Percentiles rank a stretch among this genome's conserved stretches.
phyloP scores from a whole-genome alignment of 2,888 invertebrate species.

The Chloroclystis v-ata region DNA sequence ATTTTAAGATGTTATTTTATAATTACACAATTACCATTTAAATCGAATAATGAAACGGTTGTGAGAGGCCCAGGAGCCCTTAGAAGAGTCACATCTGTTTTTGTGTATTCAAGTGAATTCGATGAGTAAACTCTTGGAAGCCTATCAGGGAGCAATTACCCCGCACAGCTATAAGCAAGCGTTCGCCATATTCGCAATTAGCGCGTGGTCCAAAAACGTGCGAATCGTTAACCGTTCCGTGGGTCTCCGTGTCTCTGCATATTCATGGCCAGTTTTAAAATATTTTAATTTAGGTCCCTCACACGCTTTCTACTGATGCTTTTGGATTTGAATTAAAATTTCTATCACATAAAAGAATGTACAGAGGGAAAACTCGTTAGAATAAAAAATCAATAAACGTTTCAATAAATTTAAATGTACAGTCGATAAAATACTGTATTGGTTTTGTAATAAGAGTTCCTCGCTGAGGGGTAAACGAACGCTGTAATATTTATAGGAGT shows the following conservation, averaged over 20 bases:
- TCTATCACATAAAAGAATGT: not conserved
- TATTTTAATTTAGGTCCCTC: conserved; percentile 73
- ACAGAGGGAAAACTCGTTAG: too few relatives aligned
- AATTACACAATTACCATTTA: not conserved
- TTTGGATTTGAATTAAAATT: conserved; percentile 50
- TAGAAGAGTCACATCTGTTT: not conserved
- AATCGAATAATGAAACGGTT: not conserved
- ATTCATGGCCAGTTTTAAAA: conserved; percentile 78
- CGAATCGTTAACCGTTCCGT: conserved; percentile 73
- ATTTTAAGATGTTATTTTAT: not conserved
- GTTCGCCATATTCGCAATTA: conserved; percentile 76
- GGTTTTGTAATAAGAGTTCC: not conserved
- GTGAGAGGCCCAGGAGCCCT: too few relatives aligned
- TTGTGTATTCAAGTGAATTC: conserved; percentile 33
- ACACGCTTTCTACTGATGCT: conserved; percentile 68
- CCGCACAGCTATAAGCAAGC: conserved; percentile 67
- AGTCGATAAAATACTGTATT: too few relatives aligned
- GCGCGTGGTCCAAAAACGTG: conserved; percentile 76
- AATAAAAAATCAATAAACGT: too few relatives aligned
- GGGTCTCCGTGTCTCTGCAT: conserved; percentile 74
- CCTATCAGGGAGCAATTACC: conserved; percentile 72
- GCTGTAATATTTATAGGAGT: not conserved
- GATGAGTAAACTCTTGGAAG: conserved; percentile 54
- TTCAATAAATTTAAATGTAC: too few relatives aligned
- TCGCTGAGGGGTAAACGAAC: not conserved